Conservation (phyloP, 1,140 invertebrate species). For the Tetramorium parvispinum region DNA sequence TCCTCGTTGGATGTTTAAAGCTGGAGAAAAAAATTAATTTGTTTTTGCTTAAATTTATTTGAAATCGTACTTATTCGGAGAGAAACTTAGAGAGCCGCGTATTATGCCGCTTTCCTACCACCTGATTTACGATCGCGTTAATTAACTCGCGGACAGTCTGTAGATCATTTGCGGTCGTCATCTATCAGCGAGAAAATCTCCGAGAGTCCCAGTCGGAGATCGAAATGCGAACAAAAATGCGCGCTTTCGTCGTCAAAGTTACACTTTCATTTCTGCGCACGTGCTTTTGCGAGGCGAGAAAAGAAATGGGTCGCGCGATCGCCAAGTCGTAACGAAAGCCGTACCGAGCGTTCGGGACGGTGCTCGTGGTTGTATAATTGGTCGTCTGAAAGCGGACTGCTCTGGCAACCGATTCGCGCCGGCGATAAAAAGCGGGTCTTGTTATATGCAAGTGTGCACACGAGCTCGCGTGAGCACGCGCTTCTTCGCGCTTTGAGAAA, state of each 20-base stretch:
- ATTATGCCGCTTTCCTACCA: not conserved
- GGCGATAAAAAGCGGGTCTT: slow-evolving; percentile 65
- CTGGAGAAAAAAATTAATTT: not conserved
- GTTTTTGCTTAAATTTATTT: not conserved
- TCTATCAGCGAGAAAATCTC: slow-evolving; percentile 1
- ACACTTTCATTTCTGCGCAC: slow-evolving; percentile 35
- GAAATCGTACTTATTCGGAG: not conserved
- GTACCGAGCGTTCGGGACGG: slow-evolving; percentile 19
- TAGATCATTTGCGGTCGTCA: not conserved
- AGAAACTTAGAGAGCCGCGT: not conserved
- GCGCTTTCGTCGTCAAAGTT: slow-evolving; percentile 35
- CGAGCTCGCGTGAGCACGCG: not conserved
- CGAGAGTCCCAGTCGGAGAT: not conserved
- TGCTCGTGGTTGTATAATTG: slow-evolving; percentile 70
- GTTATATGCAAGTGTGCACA: not conserved
- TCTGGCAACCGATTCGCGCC: slow-evolving; percentile 36
- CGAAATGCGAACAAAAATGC: not conserved
- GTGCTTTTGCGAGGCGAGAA: slow-evolving; percentile 19
- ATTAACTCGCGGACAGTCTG: not conserved
- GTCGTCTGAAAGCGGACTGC: slow-evolving; percentile 60
- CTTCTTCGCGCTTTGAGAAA: slow-evolving; percentile 61
- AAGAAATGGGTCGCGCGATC: slow-evolving; percentile 64
- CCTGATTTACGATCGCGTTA: slow-evolving; percentile 33
- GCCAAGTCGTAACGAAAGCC: slow-evolving; percentile 38
- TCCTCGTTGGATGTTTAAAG: not conserved